Base-by-base conservation (phyloP, 1,140 invertebrate genomes). In the Leptinotarsa defecta region DNA sequence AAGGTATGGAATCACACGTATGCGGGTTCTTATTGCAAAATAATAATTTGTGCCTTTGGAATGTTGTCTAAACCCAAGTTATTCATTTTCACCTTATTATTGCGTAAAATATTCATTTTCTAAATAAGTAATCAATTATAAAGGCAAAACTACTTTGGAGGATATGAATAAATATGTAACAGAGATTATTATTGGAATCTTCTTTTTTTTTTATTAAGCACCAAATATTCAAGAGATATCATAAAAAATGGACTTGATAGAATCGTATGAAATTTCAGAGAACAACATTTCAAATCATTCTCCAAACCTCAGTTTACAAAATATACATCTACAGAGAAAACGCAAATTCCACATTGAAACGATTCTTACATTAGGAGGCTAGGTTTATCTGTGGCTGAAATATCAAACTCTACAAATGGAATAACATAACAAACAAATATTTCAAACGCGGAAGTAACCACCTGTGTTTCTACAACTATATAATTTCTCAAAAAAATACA, bases 371-470 rank as follows among this genome's bases (percentile, higher is more conserved):
- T 17, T 19, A 17, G n/a, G 15, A 48, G 24, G 24, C 13, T 68
- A 68, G 19, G 67, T 34, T 68, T 68, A 48, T 48, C 8, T 24
- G 22, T 67, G 67, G 15, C 67, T 68, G 43, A n/a, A 68, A 17
- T 19, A 43, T 68, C 43, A 19, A 68, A 49, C 27, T 49, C 67
- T 68, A 68, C 67, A 68, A 68, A 68, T 43, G 43, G 67, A 43
- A 68, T 6, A 6, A 13, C 52, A n/a, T 17, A 19, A n/a, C 15
- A 57, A 17, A 15, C 13, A 57, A 57, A n/a, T 57, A n/a, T 57
- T 4, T n/a, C n/a, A 57, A 19, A 57, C 1, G n/a, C 52, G 3
- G 52, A 17, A 5, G 1, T 8, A 17, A n/a, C 6, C 15, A 19
- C 3, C 52, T 57, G 17, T 3, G 13, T 57, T 17, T 57, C 15